Evolutionary conservation across 2,113 vertebrate genomes (phyloP), one percentile per base, ranked within the genome.

Genomic region (Mastomys natalensis): DNA sequence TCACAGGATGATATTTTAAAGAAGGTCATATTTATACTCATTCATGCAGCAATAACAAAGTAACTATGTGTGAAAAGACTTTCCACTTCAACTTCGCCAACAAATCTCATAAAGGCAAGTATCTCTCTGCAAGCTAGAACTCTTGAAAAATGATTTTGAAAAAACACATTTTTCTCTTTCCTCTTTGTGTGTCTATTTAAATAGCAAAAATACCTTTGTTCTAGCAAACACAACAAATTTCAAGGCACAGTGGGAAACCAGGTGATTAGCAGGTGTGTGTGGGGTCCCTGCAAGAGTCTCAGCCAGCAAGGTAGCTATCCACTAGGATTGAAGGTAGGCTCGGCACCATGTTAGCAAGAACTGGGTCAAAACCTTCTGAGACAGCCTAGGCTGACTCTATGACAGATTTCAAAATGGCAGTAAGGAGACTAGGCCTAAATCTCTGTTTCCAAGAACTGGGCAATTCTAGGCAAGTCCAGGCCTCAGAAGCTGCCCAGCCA

Each of bases 131-230:
- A 86, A 40, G 26, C 66, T 70, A 82, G 45, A 34, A 16, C 43
- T 74, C 72, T 88, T 90, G 76, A 89, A 74, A 92, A 80, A 81
- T 21, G 24, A 58, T 15, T 53, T 90, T 2, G 15, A n/a, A 74
- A 91, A 94, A 92, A 31, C 13, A 93, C 40, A 77, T 48, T 93
- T 97, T 76, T 62, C 21, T 34, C 73, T 91, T 60, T 22, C 66
- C 19, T 34, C 73, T 91, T 60, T 22, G 77, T 55, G 70, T 51
- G 64, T 91, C 19, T 40, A 93, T n/a, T 45, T 91, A 60, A 86
- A 74, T 9, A 86, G 22, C 82, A 94, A 80, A 90, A 43, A 84
- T 77, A 82, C 73, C 40, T 62, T 86, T 82, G 51, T 51, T 81
- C 17, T 48, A 22, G 5, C 11, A 37, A n/a, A 45, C 51, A 85